Evolutionary conservation across 2,888 invertebrate species (phyloP).

Genomic region (Trichacis sp.): DNA sequence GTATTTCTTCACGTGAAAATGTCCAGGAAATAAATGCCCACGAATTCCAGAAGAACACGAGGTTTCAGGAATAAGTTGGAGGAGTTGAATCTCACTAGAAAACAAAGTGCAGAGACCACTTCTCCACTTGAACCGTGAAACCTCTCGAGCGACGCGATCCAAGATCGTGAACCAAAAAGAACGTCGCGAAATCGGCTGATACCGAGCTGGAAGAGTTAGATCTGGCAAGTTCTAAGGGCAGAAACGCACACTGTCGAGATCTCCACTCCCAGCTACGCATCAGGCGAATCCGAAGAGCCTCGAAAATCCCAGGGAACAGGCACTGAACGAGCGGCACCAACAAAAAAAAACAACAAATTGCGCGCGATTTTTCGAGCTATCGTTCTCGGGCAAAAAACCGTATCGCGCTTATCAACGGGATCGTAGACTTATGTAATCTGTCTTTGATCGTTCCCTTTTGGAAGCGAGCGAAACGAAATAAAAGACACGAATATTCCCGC

Average conservation of each 20-base stretch:
- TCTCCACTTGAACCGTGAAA: constrained; percentile 73
- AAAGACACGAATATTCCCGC: neutral
- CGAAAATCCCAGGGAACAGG: neutral
- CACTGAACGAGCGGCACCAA: too few relatives aligned
- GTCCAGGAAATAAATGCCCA: too few relatives aligned
- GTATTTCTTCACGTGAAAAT: too few relatives aligned
- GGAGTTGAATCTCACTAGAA: constrained; percentile 82
- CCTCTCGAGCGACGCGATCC: constrained; percentile 33
- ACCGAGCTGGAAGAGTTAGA: constrained; percentile 82
- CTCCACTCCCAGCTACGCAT: constrained; percentile 76
- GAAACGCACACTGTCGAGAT: constrained; percentile 72
- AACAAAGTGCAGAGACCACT: constrained; percentile 76
- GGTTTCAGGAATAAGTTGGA: constrained; percentile 76
- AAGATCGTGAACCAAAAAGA: too few relatives aligned
- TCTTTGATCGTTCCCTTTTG: neutral
- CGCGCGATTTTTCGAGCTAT: too few relatives aligned
- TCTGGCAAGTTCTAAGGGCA: constrained; percentile 72
- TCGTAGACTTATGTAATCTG: neutral
- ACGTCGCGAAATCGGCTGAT: constrained; percentile 49
- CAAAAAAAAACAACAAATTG: too few relatives aligned
- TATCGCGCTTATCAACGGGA: neutral
- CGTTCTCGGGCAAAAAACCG: neutral
- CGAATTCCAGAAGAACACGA: constrained; percentile 12
- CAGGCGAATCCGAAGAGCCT: constrained; percentile 43
- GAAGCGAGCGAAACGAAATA: neutral